Conservation (phyloP, 2,797 vertebrate species). For the Coendou prehensilis region DNA sequence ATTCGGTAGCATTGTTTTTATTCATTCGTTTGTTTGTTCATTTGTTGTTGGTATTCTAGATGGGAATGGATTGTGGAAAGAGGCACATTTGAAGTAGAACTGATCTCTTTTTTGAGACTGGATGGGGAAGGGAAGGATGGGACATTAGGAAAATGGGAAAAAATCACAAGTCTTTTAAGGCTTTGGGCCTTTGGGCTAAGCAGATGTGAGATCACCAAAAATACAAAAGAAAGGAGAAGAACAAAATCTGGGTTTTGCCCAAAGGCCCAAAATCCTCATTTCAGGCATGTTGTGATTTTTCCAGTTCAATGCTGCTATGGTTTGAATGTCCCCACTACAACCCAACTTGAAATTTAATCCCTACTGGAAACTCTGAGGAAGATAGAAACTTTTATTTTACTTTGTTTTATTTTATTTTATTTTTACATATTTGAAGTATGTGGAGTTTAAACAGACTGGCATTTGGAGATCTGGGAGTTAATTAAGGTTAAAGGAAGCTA, state of each 20-base stretch:
- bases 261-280: background rate
- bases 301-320: background rate
- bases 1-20: background rate
- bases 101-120: background rate
- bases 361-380: background rate
- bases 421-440: background rate
- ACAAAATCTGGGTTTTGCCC: background rate
- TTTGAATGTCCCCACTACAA: background rate
- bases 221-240: background rate
- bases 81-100: background rate
- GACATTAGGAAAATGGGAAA: background rate
- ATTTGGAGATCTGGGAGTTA: background rate
- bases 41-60: background rate
- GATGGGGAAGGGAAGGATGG: background rate
- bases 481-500: background rate
- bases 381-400: background rate
- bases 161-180: background rate
- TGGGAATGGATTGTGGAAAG: background rate
- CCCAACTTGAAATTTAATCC: background rate
- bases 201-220: background rate
- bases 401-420: background rate
- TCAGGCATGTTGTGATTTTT: background rate
- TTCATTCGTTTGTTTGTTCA: accelerated
- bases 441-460: background rate
- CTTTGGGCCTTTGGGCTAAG: background rate